Evolutionary conservation across 2,113 vertebrate genomes (phyloP).

Genomic region (Nanger granti): DNA sequence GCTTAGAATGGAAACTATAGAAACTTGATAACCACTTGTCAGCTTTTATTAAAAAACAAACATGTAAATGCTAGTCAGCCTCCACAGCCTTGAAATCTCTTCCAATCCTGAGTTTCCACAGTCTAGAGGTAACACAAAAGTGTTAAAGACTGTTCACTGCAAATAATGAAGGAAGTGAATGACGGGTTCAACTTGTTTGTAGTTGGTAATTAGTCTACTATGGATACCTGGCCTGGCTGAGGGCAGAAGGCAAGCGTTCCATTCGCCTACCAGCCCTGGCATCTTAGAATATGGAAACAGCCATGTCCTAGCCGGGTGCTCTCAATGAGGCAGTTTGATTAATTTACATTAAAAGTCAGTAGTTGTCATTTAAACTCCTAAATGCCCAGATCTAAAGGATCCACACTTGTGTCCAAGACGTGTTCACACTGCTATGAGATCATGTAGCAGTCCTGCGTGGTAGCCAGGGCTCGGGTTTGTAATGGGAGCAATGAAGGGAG

Average conservation of each 20-base stretch:
- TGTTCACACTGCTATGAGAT: neutral
- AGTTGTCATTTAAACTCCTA: neutral
- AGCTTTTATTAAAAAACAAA: neutral
- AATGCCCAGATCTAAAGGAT: neutral
- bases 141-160: neutral
- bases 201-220: neutral
- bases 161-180: neutral
- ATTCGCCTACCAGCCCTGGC: neutral
- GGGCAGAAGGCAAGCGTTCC: neutral
- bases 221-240: neutral
- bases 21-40: neutral
- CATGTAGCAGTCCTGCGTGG: neutral
- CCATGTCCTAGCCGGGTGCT: neutral
- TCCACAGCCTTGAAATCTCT: neutral
- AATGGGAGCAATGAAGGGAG: conserved; percentile 78
- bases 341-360: conserved; percentile 11
- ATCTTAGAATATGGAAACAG: neutral
- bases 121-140: neutral
- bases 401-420: neutral
- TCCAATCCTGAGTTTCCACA: neutral
- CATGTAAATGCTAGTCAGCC: neutral
- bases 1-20: neutral
- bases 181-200: neutral
- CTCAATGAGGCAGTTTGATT: neutral
- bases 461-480: neutral